Conservation (phyloP, 35 echinoderm and acorn worm species). For the Lytechinus variegatus region DNA sequence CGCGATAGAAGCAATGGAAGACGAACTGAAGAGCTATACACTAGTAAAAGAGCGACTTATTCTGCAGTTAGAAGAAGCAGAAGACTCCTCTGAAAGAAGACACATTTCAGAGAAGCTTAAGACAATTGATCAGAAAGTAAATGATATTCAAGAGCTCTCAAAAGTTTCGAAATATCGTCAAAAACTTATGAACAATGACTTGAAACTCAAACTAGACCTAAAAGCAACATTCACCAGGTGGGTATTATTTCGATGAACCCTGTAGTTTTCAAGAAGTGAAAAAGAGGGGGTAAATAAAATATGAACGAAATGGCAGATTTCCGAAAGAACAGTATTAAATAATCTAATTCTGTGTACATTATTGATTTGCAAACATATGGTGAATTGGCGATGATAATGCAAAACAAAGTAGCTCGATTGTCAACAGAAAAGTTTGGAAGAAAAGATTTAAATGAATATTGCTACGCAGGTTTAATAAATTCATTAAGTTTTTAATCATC, state of each 20-base stretch:
- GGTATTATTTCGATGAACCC: not conserved
- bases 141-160: slow-evolving; percentile 24
- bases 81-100: not conserved
- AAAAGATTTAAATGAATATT: too few species aligned
- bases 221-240: slow-evolving; percentile 53
- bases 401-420: too few species aligned
- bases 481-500: too few species aligned
- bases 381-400: too few species aligned
- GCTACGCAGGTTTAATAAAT: too few species aligned
- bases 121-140: slow-evolving; percentile 37
- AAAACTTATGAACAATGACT: slow-evolving; percentile 38
- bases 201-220: slow-evolving; percentile 50
- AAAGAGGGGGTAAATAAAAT: too few species aligned
- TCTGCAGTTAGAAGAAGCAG: not conserved
- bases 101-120: slow-evolving; percentile 17
- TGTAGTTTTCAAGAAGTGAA: too few species aligned
- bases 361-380: too few species aligned
- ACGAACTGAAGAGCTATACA: not conserved
- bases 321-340: too few species aligned
- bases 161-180: slow-evolving; percentile 49
- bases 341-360: too few species aligned
- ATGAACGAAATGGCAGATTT: too few species aligned
- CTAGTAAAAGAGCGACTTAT: not conserved
- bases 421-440: too few species aligned
- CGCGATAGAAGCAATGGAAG: slow-evolving; percentile 45